These are phyloP conservation scores for fruit fly (Drosophila melanogaster) DNA, from an alignment of 1,140 invertebrate species.

Conservation along the genomic window DNA sequence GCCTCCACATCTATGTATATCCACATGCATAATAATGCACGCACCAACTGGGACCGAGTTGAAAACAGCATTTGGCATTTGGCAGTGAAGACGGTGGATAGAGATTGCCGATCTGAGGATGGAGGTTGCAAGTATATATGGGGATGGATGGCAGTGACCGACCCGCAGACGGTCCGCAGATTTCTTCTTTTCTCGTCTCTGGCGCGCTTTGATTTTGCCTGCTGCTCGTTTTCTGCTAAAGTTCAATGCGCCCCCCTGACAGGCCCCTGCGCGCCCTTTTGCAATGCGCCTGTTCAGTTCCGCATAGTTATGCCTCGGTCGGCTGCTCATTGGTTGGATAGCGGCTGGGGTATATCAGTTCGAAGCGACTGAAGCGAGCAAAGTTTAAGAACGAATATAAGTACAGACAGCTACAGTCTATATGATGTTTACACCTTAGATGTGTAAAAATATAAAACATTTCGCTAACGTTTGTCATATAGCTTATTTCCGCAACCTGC, in stretches of 20 bases:
- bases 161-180: conserved; percentile 58
- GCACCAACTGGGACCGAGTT: conserved; percentile 24
- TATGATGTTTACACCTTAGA: no score
- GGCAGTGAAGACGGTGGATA: conserved; percentile 21
- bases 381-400: no score
- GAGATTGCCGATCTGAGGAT: conserved; percentile 15
- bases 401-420: no score
- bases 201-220: conserved; percentile 25
- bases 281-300: conserved; percentile 42
- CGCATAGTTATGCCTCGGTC: conserved; percentile 51
- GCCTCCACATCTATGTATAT: conserved; percentile 12
- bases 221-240: conserved; percentile 51
- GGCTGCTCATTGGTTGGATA: background rate
- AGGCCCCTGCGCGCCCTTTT: conserved; percentile 35
- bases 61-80: conserved; percentile 37
- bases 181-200: conserved; percentile 32
- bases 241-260: conserved; percentile 72
- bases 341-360: conserved; percentile 4
- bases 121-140: conserved; percentile 29
- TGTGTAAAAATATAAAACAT: no score
- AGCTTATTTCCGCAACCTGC: background rate
- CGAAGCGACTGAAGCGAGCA: no score
- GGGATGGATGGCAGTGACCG: conserved; percentile 58
- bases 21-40: conserved; percentile 22
- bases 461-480: no score